These are phyloP conservation scores for Andrena haemorrhoa DNA, from an alignment of 2,888 invertebrate genomes.

Conservation along the genomic window DNA sequence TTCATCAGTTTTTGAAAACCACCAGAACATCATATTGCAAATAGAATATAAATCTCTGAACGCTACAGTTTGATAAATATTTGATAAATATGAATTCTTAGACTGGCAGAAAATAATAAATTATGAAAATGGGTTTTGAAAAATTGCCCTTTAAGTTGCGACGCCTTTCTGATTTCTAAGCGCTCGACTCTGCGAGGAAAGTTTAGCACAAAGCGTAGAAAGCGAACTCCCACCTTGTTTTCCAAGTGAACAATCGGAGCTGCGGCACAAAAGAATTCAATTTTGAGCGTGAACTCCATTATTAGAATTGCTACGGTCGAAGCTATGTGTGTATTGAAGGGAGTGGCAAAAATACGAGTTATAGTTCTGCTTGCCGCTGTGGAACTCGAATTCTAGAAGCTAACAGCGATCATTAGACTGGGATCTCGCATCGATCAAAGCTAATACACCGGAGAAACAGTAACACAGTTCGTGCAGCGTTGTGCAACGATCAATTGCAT, in stretches of 20 bases:
- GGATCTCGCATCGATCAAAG: constrained; percentile 25
- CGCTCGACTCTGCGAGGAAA: not conserved
- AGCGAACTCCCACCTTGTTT: too few species aligned
- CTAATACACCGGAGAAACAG: constrained; percentile 41
- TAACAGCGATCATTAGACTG: constrained; percentile 19
- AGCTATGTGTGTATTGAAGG: constrained; percentile 14
- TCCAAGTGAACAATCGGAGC: not conserved
- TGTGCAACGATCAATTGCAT: constrained; percentile 53
- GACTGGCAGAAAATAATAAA: too few species aligned
- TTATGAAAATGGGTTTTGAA: too few species aligned
- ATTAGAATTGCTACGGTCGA: constrained; percentile 3
- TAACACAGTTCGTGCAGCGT: constrained; percentile 25
- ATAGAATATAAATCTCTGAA: too few species aligned
- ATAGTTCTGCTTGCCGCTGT: not conserved
- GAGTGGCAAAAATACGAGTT: constrained; percentile 24
- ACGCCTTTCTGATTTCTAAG: too few species aligned
- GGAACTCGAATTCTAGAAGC: constrained; percentile 2
- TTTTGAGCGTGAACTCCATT: not conserved
- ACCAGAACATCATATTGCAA: too few species aligned
- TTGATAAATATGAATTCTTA: too few species aligned
- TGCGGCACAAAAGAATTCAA: not conserved
- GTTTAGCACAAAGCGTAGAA: too few species aligned
- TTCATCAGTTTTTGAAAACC: too few species aligned
- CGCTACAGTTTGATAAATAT: too few species aligned
- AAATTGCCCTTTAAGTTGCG: too few species aligned